Evolutionary conservation across 1,140 invertebrate species (phyloP).

Genomic region (Drosophila lacertosa): DNA sequence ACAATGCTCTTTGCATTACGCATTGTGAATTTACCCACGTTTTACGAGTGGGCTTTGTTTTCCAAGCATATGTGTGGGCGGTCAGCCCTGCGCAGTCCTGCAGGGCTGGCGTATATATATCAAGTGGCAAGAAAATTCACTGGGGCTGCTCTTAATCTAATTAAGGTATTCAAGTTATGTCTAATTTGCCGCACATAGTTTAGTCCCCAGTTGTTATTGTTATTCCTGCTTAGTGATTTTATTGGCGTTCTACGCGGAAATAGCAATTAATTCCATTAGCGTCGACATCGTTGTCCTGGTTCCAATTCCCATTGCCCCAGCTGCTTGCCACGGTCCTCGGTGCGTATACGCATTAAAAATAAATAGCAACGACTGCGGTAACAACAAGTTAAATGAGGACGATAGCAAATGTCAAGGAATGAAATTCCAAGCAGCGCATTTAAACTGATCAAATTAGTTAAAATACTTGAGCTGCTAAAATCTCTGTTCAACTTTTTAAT

Average conservation of each 20-base stretch:
- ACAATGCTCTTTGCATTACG: slow-evolving; percentile 26
- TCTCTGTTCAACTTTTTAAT: slow-evolving; percentile 71
- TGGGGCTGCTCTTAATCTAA: slow-evolving; percentile 51
- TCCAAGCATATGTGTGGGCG: slow-evolving; percentile 3
- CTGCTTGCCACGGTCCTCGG: background rate
- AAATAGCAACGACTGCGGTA: slow-evolving; percentile 20
- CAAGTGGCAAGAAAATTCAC: slow-evolving; percentile 6
- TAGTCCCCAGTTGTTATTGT: background rate
- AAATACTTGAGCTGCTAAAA: slow-evolving; percentile 54
- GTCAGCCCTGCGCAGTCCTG: too few species aligned
- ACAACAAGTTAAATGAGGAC: background rate
- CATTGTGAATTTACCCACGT: slow-evolving; percentile 56
- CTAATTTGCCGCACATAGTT: slow-evolving; percentile 62
- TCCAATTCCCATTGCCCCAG: background rate
- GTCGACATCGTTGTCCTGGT: slow-evolving; percentile 40
- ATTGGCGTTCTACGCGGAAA: slow-evolving; percentile 71
- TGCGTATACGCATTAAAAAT: slow-evolving; percentile 10
- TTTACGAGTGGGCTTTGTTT: slow-evolving; percentile 44
- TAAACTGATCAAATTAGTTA: slow-evolving; percentile 56
- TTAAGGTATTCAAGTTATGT: slow-evolving; percentile 71
- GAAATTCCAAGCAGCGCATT: slow-evolving; percentile 15
- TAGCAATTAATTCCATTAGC: slow-evolving; percentile 75
- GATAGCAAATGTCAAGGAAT: background rate
- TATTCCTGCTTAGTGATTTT: slow-evolving; percentile 59
- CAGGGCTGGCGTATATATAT: slow-evolving; percentile 26